Base-by-base conservation (phyloP, 2,888 invertebrate species). In the Euproctis similis region DNA sequence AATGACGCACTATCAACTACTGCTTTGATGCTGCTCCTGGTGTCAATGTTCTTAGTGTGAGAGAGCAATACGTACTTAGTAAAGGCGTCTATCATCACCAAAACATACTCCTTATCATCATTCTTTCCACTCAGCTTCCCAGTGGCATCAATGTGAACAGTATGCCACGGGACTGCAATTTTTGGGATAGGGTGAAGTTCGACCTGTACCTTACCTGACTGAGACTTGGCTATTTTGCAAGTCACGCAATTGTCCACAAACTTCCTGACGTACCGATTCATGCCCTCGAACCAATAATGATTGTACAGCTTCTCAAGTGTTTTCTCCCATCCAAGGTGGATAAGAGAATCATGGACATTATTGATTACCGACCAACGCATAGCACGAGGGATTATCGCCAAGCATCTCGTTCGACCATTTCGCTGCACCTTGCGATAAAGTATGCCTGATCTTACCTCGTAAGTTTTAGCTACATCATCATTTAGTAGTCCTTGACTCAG, bases 121-220 rank as follows among this genome's bases (percentile, higher is more conserved):
- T 9, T 14, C 2, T 34, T 34, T 2, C 2, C 35, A 8, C 35
- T 35, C 1, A 35, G 13, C 14, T 35, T 35, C 4, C 31, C 35
- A 1, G 35, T 28, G 1, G 26, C 28, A 12, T 35, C 31, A 2
- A 30, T 2, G 19, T 35, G 35, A n/a, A 37, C 14, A 4, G 28
- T 30, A 11, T 34, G 31, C 28, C 28, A 28, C 1, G 26, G 30
- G 3, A 22, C 22, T 3, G 20, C 4, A 1, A 17, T 7, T 8
- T 29, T 62, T 1, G 50, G 52, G 8, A 59, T 60, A 1, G 58
- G 46, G 21, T 61, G 59, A 1, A 60, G 24, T 18, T 48, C 42
- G n/a, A 38, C 50, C 30, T 53, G 54, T 8, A 36, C 23, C 30
- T 42, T 50, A 4, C 61, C 62, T 3, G 57, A 50, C 5, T 26